These are phyloP conservation scores for Exephanes ischioxanthus DNA, from an alignment of 2,888 invertebrate species.

Conservation along the genomic window DNA sequence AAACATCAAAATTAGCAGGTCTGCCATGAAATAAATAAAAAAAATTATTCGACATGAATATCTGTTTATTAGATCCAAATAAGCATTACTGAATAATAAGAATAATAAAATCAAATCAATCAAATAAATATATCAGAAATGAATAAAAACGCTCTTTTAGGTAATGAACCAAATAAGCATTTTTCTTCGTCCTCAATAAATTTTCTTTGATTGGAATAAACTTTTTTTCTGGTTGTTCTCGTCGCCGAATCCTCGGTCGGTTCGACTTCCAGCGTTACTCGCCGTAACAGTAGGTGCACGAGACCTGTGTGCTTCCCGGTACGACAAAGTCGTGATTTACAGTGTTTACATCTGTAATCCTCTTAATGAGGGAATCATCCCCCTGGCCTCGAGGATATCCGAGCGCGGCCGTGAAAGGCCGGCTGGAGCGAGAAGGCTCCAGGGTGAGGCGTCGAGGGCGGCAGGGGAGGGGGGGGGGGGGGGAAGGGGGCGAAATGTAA, in stretches of 20 bases:
- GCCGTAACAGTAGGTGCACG: background rate
- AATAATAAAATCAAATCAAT: too few relatives aligned
- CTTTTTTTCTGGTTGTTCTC: background rate
- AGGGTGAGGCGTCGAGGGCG: slow-evolving; percentile 11
- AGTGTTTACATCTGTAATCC: slow-evolving; percentile 78
- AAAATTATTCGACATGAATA: too few relatives aligned
- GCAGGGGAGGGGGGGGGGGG: too few relatives aligned
- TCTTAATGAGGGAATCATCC: slow-evolving; percentile 77
- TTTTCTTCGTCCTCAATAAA: too few relatives aligned
- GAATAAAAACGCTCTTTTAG: too few relatives aligned
- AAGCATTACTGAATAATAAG: too few relatives aligned
- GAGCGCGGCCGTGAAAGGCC: slow-evolving; percentile 1
- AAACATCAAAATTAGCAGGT: too few relatives aligned
- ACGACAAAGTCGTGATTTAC: slow-evolving; percentile 72
- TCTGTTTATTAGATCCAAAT: too few relatives aligned
- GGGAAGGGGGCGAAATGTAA: background rate
- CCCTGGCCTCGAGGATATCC: slow-evolving; percentile 11
- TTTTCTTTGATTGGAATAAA: too few relatives aligned
- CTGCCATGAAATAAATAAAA: too few relatives aligned
- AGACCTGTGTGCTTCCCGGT: slow-evolving; percentile 21
- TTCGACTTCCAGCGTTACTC: background rate
- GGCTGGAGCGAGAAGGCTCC: slow-evolving; percentile 8
- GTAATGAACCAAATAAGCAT: too few relatives aligned
- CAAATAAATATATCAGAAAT: too few relatives aligned
- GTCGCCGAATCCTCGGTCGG: background rate